Evolutionary conservation across 1,140 invertebrate genomes (phyloP).

Genomic region (Coboldia fuscipes): DNA sequence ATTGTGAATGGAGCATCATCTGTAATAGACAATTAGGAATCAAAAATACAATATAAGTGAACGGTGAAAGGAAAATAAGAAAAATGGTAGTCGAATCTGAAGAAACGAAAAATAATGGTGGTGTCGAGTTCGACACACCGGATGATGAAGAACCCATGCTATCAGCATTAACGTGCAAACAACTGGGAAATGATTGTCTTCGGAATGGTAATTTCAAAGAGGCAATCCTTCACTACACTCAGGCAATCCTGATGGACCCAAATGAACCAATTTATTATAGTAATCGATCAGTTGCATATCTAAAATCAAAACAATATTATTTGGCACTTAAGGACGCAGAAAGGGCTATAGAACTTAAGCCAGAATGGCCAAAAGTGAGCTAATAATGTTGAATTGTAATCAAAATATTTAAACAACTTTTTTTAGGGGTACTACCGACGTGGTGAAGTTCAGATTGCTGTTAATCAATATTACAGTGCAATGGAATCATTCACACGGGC

Average conservation of each 20-base stretch:
- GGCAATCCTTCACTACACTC: slow-evolving; percentile 57
- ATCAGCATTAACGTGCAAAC: too few species aligned
- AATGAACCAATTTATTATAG: slow-evolving; percentile 50
- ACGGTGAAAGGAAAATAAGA: too few species aligned
- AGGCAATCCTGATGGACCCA: slow-evolving; percentile 53
- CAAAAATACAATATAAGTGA: too few species aligned
- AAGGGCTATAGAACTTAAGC: slow-evolving; percentile 47
- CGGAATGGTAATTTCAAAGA: slow-evolving; percentile 49
- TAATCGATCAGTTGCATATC: slow-evolving; percentile 57
- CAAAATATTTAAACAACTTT: slow-evolving; percentile 3
- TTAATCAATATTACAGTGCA: slow-evolving; percentile 42
- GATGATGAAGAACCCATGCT: too few species aligned
- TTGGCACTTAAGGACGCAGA: slow-evolving; percentile 57
- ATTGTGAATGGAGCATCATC: too few species aligned
- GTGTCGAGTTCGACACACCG: too few species aligned
- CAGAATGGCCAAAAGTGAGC: slow-evolving; percentile 56
- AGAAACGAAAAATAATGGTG: too few species aligned
- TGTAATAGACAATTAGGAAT: too few species aligned
- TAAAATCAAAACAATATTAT: slow-evolving; percentile 55
- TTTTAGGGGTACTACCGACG: slow-evolving; percentile 57
- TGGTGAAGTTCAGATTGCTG: slow-evolving; percentile 52
- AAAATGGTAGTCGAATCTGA: too few species aligned
- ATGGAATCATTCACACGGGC: slow-evolving; percentile 47
- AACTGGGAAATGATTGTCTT: slow-evolving; percentile 53
- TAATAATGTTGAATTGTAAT: background rate